A percentile compares a stretch with the other conserved stretches of the same genome.
These are phyloP conservation scores for Gorsachius goisagi DNA, from an alignment of 2,113 vertebrate species.

Conservation along the genomic window DNA sequence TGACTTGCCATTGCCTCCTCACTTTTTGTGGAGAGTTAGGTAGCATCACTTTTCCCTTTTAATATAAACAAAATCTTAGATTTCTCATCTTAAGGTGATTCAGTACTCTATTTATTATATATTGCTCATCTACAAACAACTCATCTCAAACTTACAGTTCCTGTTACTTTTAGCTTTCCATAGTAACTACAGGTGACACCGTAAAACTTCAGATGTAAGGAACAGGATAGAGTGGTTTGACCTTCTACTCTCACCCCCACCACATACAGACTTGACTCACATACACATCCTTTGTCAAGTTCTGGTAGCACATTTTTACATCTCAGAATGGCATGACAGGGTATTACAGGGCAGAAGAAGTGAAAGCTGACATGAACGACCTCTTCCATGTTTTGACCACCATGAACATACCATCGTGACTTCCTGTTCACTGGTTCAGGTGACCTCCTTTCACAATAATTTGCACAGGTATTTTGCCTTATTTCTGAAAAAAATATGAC, in stretches of 20 bases:
- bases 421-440: neutral
- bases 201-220: neutral
- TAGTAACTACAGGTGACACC: neutral
- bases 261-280: neutral
- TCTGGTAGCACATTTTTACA: neutral
- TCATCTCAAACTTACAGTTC: neutral
- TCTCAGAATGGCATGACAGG: neutral
- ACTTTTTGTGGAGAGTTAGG: neutral
- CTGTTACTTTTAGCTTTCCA: neutral
- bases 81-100: neutral
- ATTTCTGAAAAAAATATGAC: neutral
- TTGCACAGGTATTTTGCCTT: neutral
- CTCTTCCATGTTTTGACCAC: neutral
- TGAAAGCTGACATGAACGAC: neutral
- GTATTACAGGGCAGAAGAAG: neutral
- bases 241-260: neutral
- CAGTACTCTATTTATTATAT: neutral
- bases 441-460: neutral
- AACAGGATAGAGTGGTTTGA: neutral
- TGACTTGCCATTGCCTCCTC: neutral
- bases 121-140: neutral
- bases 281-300: neutral
- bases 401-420: neutral
- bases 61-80: neutral
- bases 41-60: neutral